Conservation (phyloP, 1,140 invertebrate genomes). For the Mactra quadrangularis region DNA sequence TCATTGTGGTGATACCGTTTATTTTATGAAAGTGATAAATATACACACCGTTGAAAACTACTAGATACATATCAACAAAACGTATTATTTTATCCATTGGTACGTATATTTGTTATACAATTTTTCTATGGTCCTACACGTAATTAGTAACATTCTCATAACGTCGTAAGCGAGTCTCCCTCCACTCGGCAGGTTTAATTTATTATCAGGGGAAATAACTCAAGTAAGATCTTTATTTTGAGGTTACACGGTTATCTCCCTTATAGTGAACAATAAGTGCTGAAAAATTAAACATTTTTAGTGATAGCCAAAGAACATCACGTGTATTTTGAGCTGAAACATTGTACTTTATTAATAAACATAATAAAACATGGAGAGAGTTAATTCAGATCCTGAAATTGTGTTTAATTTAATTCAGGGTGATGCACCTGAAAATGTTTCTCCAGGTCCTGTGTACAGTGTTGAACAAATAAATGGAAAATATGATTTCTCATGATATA, state of each 20-base stretch:
- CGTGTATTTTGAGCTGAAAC: too few relatives aligned
- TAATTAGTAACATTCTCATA: too few relatives aligned
- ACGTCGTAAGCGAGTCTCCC: too few relatives aligned
- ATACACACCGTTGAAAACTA: neutral
- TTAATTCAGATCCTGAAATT: constrained; percentile 13
- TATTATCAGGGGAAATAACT: neutral
- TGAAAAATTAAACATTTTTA: neutral
- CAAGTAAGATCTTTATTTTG: neutral
- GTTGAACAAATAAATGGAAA: neutral
- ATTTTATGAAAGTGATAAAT: neutral
- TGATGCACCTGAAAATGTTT: neutral
- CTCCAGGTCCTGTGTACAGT: neutral
- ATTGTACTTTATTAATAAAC: too few relatives aligned
- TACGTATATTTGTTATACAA: too few relatives aligned
- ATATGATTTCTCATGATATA: constrained; percentile 2
- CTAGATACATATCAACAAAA: neutral
- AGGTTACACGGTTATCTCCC: neutral
- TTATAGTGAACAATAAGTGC: neutral
- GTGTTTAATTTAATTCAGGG: constrained; percentile 6
- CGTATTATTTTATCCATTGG: too few relatives aligned
- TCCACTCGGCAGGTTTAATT: too few relatives aligned
- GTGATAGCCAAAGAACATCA: too few relatives aligned
- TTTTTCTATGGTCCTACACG: too few relatives aligned
- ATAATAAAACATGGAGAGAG: neutral
- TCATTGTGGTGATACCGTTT: neutral